phyloP scores from a whole-genome alignment of 2,113 vertebrate genomes.

The Argyrosomus japonicus region DNA sequence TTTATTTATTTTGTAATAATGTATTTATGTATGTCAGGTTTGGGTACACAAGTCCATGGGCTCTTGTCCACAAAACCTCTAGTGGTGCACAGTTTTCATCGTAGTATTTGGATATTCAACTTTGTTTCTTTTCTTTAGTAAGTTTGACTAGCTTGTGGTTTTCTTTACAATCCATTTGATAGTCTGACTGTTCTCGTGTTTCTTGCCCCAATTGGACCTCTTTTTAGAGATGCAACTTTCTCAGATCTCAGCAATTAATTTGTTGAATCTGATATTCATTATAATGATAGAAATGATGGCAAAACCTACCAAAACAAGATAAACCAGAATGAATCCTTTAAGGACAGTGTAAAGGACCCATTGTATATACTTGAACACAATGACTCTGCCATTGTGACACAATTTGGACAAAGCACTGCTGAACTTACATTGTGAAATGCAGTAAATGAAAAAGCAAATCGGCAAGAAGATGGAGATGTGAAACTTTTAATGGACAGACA shows the following conservation, averaged over 20 bases:
- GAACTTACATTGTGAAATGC: slow-evolving; percentile 31
- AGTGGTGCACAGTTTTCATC: neutral
- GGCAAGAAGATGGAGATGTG: slow-evolving; percentile 37
- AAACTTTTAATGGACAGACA: slow-evolving; percentile 60
- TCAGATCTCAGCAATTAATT: neutral
- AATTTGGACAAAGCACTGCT: slow-evolving; percentile 64
- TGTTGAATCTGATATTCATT: neutral
- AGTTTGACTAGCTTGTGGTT: neutral
- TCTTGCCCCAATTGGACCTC: neutral
- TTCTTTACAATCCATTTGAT: neutral
- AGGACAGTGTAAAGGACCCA: neutral
- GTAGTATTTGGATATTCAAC: neutral
- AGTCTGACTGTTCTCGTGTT: neutral
- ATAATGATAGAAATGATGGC: neutral
- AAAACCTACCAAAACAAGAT: slow-evolving; percentile 1
- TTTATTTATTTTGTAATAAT: neutral
- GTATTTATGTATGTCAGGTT: neutral
- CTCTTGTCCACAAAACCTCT: neutral
- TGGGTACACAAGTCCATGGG: neutral
- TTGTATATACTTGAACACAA: neutral
- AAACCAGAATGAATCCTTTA: slow-evolving; percentile 9
- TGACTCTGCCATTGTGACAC: slow-evolving; percentile 7
- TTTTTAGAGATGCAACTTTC: neutral
- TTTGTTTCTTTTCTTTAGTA: neutral
- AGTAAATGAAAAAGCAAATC: slow-evolving; percentile 17